Conservation (phyloP, 2,797 vertebrate genomes). For the Saxicola maurus region DNA sequence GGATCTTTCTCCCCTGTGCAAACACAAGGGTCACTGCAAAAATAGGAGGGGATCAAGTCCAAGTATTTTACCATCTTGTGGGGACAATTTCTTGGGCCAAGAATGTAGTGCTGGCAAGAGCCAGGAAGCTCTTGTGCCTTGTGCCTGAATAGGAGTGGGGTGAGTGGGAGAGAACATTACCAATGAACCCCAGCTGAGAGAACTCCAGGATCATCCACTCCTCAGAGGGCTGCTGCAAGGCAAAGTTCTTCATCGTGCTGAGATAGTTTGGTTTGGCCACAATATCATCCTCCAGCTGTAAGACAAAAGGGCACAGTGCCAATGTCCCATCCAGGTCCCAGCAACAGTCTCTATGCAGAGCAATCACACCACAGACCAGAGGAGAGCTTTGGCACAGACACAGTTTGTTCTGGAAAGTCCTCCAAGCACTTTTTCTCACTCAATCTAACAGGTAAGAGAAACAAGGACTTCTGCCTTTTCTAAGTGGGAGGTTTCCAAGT, state of each 20-base stretch:
- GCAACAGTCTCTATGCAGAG: not conserved
- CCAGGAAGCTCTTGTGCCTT: not conserved
- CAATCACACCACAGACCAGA: not conserved
- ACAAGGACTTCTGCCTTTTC: not conserved
- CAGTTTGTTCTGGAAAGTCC: not conserved
- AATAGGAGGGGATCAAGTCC: not conserved
- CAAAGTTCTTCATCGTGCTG: conserved; percentile 99
- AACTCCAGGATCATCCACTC: conserved; percentile 99
- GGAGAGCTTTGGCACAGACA: not conserved
- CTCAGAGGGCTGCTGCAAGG: conserved; percentile 93
- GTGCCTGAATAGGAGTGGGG: not conserved
- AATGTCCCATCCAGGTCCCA: not conserved
- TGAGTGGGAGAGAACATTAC: conserved; percentile 62
- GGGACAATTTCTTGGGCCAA: not conserved
- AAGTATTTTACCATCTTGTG: not conserved
- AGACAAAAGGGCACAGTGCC: not conserved
- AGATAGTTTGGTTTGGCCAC: conserved; percentile 97
- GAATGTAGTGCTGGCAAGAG: not conserved
- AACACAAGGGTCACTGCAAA: not conserved
- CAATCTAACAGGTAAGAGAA: not conserved
- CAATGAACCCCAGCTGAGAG: conserved; percentile 96
- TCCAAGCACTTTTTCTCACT: not conserved
- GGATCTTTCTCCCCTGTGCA: not conserved
- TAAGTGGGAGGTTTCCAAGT: not conserved
- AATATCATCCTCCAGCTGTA: conserved; percentile 94